Evolutionary conservation across 1,140 invertebrate species (phyloP), one percentile per base, ranked within the genome.

Genomic region (Achroia grisella): DNA sequence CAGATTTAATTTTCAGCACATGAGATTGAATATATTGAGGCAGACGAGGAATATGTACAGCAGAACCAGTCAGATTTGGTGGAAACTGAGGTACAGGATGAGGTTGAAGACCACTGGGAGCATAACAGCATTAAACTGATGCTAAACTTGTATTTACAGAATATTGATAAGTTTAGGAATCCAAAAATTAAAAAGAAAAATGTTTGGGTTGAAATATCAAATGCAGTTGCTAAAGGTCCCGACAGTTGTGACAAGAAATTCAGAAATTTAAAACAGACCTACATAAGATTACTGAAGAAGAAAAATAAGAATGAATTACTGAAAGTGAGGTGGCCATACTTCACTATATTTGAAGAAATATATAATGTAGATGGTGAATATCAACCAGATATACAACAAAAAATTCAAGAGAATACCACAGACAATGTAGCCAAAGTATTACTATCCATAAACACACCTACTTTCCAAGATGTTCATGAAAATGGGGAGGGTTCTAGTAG

Each of bases 161-260:
- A 85, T 41, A 51, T 83, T 43, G 73, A 79, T 1, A 79, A 72
- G 48, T 85, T 85, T 45, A 62, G 75, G 44, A 80, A 75, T 47
- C 75, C 78, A 29, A 82, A 83, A 68, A 75, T 83, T 11, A 76
- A 65, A 32, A 85, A 85, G 52, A 85, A 83, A 39, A 81, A 78
- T 71, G 63, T 85, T 0, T 85, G 81, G 81, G 48, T 69, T 5
- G 75, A 85, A 4, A 80, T 83, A 27, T 58, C 58, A 1, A 67
- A 65, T 44, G 61, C 55, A 4, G 52, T 85, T 3, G 74, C 73
- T 0, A 82, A 79, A 56, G 52, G 67, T 4, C 71, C 78, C 14
- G 77, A 81, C 6, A 65, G 66, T 35, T 85, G 79, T 62, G 79
- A 85, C 45, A 85, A 82, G 51, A 85, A 85, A 51, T 82, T 82